A percentile compares a stretch with the other conserved stretches of the same genome.
Conservation (phyloP, 2,797 vertebrate species). For the Sebastes oblongus region DNA sequence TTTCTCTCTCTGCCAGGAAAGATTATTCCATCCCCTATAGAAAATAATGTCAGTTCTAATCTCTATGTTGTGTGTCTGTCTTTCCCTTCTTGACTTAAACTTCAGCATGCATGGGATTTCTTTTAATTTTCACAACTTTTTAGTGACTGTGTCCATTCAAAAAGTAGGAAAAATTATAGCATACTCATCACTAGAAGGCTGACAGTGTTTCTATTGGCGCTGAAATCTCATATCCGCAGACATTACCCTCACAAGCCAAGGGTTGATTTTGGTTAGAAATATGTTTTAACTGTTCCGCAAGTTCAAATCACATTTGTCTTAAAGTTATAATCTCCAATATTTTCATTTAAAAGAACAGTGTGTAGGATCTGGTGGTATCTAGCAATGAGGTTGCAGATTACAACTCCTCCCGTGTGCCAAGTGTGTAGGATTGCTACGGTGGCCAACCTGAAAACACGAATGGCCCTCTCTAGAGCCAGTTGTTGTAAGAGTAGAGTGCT, state of each 20-base stretch:
- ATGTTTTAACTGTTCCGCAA: neutral
- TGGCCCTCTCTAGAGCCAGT: too few species aligned
- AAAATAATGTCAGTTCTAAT: conserved; percentile 11
- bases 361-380: too few species aligned
- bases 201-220: conserved; percentile 38
- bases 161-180: neutral
- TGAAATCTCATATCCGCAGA: conserved; percentile 12
- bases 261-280: conserved; percentile 17
- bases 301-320: neutral
- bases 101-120: neutral
- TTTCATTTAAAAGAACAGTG: too few species aligned
- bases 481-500: too few species aligned
- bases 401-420: too few species aligned
- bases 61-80: neutral
- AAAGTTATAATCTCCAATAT: too few species aligned
- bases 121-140: neutral
- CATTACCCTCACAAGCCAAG: neutral
- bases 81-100: neutral
- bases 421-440: too few species aligned
- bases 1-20: conserved; percentile 13
- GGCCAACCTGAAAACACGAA: fast-evolving
- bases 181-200: conserved; percentile 20
- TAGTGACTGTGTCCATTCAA: conserved; percentile 4
- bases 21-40: conserved; percentile 9
- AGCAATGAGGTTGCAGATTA: too few species aligned